Conservation (phyloP, 2,888 invertebrate species). For the Xanthorhoe spadicearia region DNA sequence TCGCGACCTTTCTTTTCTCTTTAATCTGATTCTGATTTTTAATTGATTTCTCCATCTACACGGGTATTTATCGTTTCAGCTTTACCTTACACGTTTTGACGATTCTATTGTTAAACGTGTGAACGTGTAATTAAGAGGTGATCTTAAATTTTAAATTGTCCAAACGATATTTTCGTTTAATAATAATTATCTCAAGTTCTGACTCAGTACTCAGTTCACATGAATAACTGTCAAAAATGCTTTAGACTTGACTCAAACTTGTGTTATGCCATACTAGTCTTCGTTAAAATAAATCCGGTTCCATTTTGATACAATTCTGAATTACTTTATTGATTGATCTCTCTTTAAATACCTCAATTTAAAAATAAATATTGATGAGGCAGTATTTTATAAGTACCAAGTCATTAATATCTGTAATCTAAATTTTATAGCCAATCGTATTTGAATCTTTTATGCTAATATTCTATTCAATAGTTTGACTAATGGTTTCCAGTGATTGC, state of each 20-base stretch:
- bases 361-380: background rate
- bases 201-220: background rate
- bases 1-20: conserved; percentile 50
- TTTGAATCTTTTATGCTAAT: conserved; percentile 29
- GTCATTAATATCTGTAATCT: conserved; percentile 14
- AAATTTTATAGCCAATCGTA: conserved; percentile 17
- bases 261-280: background rate
- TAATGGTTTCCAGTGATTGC: conserved; percentile 40
- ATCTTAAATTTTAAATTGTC: too few relatives aligned
- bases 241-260: background rate
- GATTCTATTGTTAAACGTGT: conserved; percentile 3
- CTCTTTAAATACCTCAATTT: background rate
- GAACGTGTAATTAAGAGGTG: too few relatives aligned
- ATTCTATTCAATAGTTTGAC: conserved; percentile 40
- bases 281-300: background rate
- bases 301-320: background rate
- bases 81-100: background rate
- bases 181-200: background rate
- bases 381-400: conserved; percentile 5
- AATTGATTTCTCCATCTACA: conserved; percentile 1
- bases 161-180: background rate
- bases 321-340: background rate
- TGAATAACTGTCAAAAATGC: background rate
- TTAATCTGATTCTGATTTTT: conserved; percentile 18
- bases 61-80: background rate